Evolutionary conservation across 1,140 invertebrate genomes (phyloP).

Genomic region (Rhizoglyphus robini): DNA sequence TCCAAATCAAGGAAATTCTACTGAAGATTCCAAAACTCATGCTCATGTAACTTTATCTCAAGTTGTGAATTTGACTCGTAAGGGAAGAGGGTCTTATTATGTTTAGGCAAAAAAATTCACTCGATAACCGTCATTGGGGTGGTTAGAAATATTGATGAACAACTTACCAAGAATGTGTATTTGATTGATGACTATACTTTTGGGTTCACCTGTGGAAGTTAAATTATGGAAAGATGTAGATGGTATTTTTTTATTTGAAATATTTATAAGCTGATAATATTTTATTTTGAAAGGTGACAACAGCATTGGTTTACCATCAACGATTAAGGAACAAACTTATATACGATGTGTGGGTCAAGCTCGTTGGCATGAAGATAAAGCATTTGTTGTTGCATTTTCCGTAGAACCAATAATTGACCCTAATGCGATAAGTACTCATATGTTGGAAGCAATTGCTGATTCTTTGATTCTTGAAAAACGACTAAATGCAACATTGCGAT

Average conservation of each 20-base stretch:
- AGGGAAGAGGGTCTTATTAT: slow-evolving; percentile 18
- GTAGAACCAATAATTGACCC: slow-evolving; percentile 33
- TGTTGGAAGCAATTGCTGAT: slow-evolving; percentile 31
- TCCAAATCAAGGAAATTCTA: not conserved
- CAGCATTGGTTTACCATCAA: too few species aligned
- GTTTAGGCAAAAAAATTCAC: slow-evolving; percentile 17
- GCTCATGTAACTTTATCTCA: slow-evolving; percentile 14
- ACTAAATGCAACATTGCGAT: not conserved
- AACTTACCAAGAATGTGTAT: slow-evolving; percentile 17
- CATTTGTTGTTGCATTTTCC: slow-evolving; percentile 33
- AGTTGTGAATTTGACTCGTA: slow-evolving; percentile 11
- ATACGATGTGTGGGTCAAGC: slow-evolving; percentile 35
- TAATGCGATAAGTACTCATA: slow-evolving; percentile 37
- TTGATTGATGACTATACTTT: slow-evolving; percentile 17
- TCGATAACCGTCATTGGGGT: not conserved
- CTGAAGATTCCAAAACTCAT: not conserved
- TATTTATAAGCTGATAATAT: too few species aligned
- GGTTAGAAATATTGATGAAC: slow-evolving; percentile 12
- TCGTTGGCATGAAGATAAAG: slow-evolving; percentile 34
- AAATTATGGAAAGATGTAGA: slow-evolving; percentile 7
- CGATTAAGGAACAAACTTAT: slow-evolving; percentile 33
- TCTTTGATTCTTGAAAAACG: slow-evolving; percentile 9
- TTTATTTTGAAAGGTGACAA: too few species aligned
- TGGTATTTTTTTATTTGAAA: too few species aligned
- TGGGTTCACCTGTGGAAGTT: slow-evolving; percentile 10